These are phyloP conservation scores for Strigamia transsilvanica DNA, from an alignment of 2,888 invertebrate species.

Conservation along the genomic window DNA sequence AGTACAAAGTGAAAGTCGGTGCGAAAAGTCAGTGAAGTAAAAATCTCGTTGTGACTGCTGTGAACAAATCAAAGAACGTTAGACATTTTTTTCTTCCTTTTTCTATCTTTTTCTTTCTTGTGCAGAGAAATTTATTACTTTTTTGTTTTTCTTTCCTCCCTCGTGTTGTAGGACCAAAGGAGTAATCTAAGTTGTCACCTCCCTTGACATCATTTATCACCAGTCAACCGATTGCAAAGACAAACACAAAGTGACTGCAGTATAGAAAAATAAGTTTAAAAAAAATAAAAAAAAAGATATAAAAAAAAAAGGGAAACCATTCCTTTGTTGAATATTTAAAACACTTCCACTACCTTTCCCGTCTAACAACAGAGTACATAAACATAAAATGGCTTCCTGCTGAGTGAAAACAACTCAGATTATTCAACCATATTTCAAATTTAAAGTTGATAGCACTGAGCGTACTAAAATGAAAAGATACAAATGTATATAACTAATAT, in stretches of 20 bases:
- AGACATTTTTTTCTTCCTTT: conserved; percentile 13
- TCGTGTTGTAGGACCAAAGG: conserved; percentile 49
- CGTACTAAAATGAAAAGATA: neutral
- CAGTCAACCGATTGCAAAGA: conserved; percentile 49
- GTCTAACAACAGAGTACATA: neutral
- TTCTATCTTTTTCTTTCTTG: conserved; percentile 27
- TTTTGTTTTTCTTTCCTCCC: conserved; percentile 49
- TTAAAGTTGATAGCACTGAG: conserved; percentile 16
- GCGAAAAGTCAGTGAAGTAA: conserved; percentile 41
- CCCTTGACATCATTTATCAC: conserved; percentile 49
- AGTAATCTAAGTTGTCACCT: conserved; percentile 49
- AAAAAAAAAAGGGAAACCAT: neutral
- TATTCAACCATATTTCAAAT: conserved; percentile 40
- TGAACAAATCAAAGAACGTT: conserved; percentile 48
- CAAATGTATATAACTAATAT: neutral
- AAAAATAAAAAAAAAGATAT: neutral
- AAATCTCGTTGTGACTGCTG: conserved; percentile 48
- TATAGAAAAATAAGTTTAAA: conserved; percentile 33
- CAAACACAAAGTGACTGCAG: conserved; percentile 37
- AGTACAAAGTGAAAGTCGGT: conserved; percentile 36
- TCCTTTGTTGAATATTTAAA: conserved; percentile 35
- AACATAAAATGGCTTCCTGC: conserved; percentile 43
- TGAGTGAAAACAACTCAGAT: conserved; percentile 44
- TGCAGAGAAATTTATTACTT: conserved; percentile 39
- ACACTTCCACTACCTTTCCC: conserved; percentile 19